A percentile compares a stretch with the other conserved stretches of the same genome.
Evolutionary conservation across 2,888 invertebrate species (phyloP).

Genomic region (Pherbina coryleti): DNA sequence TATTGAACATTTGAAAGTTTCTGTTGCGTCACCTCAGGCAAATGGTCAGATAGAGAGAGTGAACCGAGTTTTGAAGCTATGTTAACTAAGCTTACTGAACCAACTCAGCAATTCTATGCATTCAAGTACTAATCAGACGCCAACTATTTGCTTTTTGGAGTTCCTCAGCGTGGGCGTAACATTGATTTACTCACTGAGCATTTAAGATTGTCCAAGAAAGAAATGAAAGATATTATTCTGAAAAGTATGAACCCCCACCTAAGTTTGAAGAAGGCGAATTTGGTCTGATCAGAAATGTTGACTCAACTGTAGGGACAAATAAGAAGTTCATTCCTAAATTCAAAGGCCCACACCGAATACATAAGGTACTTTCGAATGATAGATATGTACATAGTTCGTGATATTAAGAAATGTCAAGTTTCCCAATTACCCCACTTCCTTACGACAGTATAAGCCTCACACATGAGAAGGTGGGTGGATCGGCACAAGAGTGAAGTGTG

Average conservation of each 20-base stretch:
- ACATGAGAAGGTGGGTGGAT: too few species aligned
- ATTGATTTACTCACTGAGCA: background rate
- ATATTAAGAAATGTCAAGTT: constrained; percentile 1
- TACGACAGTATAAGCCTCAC: background rate
- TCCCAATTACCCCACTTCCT: background rate
- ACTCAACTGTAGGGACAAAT: background rate
- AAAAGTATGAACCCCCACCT: too few species aligned
- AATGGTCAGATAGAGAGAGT: constrained; percentile 20
- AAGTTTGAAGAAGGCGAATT: too few species aligned
- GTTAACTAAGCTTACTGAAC: too few species aligned
- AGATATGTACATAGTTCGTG: constrained; percentile 16
- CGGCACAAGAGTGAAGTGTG: too few species aligned
- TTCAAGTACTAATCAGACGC: too few species aligned
- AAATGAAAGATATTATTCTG: too few species aligned
- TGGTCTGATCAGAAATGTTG: too few species aligned
- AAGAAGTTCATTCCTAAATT: background rate
- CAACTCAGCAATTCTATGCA: too few species aligned
- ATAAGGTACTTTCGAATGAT: background rate
- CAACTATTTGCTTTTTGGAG: too few species aligned
- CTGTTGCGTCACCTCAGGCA: background rate
- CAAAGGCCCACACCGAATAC: background rate
- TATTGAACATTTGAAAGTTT: constrained; percentile 10
- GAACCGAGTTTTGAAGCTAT: constrained; percentile 17
- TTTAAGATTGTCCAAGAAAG: background rate
- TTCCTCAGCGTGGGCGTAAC: too few species aligned